These are phyloP conservation scores for Pluvialis apricaria DNA, from an alignment of 2,113 vertebrate genomes.

Conservation along the genomic window DNA sequence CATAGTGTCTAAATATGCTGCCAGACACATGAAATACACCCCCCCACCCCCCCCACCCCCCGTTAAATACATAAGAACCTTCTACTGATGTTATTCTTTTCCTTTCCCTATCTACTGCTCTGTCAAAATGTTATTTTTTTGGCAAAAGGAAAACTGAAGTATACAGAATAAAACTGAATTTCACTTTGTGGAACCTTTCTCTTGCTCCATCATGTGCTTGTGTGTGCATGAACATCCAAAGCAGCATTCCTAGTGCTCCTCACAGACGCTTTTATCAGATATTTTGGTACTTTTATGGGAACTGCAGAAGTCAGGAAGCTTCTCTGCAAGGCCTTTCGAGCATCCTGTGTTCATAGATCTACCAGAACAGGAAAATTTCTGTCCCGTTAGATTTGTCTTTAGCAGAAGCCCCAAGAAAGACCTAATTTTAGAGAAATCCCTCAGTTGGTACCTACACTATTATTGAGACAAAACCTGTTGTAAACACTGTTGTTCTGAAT, in stretches of 20 bases:
- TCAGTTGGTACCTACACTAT: neutral
- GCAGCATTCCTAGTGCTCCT: neutral
- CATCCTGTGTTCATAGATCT: neutral
- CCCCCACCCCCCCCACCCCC: no score
- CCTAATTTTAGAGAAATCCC: neutral
- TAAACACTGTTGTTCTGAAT: neutral
- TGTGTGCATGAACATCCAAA: neutral
- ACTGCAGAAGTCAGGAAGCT: conserved; percentile 32
- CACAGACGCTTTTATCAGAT: neutral
- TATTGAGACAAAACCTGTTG: neutral
- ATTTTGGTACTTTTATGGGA: neutral
- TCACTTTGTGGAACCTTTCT: neutral
- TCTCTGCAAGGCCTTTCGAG: neutral
- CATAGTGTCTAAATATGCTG: neutral
- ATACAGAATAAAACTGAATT: neutral
- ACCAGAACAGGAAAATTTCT: neutral
- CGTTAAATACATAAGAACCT: neutral
- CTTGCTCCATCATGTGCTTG: neutral
- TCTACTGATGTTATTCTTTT: neutral
- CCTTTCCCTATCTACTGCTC: neutral
- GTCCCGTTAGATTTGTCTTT: neutral
- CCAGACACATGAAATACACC: neutral
- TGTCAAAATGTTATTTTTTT: neutral
- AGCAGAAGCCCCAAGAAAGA: neutral
- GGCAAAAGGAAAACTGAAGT: neutral